Evolutionary conservation across 1,140 invertebrate species (phyloP).

Genomic region (Papilio aristodemus): DNA sequence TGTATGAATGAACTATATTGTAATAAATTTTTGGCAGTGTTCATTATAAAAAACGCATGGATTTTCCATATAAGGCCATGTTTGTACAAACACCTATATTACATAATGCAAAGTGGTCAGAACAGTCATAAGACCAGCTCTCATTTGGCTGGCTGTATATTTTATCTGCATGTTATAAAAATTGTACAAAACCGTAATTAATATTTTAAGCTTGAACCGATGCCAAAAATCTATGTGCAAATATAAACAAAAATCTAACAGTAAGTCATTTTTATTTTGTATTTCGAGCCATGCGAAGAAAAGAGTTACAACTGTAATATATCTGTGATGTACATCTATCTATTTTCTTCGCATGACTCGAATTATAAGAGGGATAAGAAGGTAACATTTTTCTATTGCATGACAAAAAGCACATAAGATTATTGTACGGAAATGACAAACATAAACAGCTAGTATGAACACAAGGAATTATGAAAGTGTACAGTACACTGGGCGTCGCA

Average conservation of each 20-base stretch:
- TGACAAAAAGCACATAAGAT: too few species aligned
- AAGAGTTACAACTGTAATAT: too few species aligned
- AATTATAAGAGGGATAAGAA: background rate
- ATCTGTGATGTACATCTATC: too few species aligned
- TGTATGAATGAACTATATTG: too few species aligned
- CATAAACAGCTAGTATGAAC: background rate
- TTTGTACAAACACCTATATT: background rate
- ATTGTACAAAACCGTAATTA: constrained; percentile 7
- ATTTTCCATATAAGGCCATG: background rate
- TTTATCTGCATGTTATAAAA: background rate
- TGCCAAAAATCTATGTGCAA: background rate
- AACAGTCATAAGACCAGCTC: background rate
- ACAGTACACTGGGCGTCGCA: background rate
- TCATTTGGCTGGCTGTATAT: background rate
- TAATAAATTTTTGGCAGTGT: too few species aligned
- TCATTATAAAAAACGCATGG: background rate
- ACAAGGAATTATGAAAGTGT: background rate
- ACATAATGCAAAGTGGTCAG: background rate
- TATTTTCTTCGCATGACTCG: too few species aligned
- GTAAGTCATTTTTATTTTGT: background rate
- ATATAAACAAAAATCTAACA: background rate
- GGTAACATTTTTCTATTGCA: background rate
- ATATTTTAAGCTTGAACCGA: background rate
- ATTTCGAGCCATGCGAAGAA: too few species aligned
- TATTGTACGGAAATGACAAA: too few species aligned